These are phyloP conservation scores for Papilio polyxenes DNA, from an alignment of 1,140 invertebrate genomes.

Conservation along the genomic window DNA sequence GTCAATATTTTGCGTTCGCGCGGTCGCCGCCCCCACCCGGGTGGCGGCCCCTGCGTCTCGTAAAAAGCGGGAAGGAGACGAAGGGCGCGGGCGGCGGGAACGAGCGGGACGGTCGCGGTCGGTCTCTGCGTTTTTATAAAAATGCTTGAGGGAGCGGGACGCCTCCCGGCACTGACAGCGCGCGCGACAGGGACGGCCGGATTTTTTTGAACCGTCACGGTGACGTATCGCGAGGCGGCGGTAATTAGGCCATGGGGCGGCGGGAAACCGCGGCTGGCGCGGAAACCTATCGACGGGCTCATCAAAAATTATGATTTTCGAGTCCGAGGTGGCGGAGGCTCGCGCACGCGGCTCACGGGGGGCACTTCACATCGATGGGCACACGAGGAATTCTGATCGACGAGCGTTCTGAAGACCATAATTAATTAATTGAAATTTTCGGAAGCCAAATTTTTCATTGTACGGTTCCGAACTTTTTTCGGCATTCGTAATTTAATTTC, in stretches of 20 bases:
- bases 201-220: slow-evolving; percentile 78
- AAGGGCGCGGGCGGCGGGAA: slow-evolving; percentile 73
- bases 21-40: slow-evolving; percentile 78
- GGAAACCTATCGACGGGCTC: slow-evolving; percentile 80
- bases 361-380: slow-evolving; percentile 66
- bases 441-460: slow-evolving; percentile 14
- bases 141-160: slow-evolving; percentile 74
- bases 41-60: slow-evolving; percentile 80
- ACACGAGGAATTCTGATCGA: slow-evolving; percentile 64
- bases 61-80: slow-evolving; percentile 81
- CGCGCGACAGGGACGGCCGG: slow-evolving; percentile 71
- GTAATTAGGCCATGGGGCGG: slow-evolving; percentile 80
- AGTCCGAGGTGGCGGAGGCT: slow-evolving; percentile 58
- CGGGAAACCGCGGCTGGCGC: slow-evolving; percentile 76
- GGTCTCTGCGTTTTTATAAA: slow-evolving; percentile 81
- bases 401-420: slow-evolving; percentile 46
- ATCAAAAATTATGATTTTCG: slow-evolving; percentile 80
- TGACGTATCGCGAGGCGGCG: slow-evolving; percentile 76
- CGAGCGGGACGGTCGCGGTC: slow-evolving; percentile 76
- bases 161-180: slow-evolving; percentile 45
- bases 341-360: slow-evolving; percentile 53
- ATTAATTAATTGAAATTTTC: slow-evolving; percentile 45
- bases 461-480: not conserved
- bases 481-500: not conserved
- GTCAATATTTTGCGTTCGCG: slow-evolving; percentile 81